Percentiles rank a stretch among this genome's conserved stretches.
Evolutionary conservation across 2,888 invertebrate species (phyloP).

Genomic region (Dendrolimus pini): DNA sequence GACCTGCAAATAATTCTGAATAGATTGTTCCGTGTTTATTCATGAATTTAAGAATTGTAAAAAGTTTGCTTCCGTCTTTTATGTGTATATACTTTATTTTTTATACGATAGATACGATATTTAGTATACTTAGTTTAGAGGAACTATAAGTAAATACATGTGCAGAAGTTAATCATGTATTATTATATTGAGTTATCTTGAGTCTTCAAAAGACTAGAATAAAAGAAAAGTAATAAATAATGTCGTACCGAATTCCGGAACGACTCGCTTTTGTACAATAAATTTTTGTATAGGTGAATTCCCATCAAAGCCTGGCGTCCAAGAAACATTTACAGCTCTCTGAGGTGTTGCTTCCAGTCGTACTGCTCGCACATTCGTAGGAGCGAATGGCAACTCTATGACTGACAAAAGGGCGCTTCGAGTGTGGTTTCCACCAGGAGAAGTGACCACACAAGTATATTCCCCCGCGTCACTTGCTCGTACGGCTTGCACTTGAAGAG

Average conservation of each 20-base stretch:
- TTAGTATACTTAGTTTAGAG: no score
- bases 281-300: constrained; percentile 96
- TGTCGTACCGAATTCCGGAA: constrained; percentile 87
- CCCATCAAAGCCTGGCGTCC: constrained; percentile 98
- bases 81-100: no score
- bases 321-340: constrained; percentile 91
- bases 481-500: constrained; percentile 91
- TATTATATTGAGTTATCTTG: no score
- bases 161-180: no score
- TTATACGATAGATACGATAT: no score
- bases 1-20: constrained; percentile 71
- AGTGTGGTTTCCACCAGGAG: constrained; percentile 95
- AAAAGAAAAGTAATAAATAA: not conserved
- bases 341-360: constrained; percentile 80
- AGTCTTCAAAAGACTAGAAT: no score
- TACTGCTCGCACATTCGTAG: constrained; percentile 88
- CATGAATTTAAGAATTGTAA: no score
- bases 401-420: constrained; percentile 86
- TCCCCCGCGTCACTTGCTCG: constrained; percentile 95
- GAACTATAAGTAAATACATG: no score
- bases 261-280: constrained; percentile 92
- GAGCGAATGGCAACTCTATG: constrained; percentile 96
- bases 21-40: no score
- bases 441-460: constrained; percentile 93
- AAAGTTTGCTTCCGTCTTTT: no score